These are phyloP conservation scores for Zaprionus vittiger DNA, from an alignment of 1,140 invertebrate species.

Conservation along the genomic window DNA sequence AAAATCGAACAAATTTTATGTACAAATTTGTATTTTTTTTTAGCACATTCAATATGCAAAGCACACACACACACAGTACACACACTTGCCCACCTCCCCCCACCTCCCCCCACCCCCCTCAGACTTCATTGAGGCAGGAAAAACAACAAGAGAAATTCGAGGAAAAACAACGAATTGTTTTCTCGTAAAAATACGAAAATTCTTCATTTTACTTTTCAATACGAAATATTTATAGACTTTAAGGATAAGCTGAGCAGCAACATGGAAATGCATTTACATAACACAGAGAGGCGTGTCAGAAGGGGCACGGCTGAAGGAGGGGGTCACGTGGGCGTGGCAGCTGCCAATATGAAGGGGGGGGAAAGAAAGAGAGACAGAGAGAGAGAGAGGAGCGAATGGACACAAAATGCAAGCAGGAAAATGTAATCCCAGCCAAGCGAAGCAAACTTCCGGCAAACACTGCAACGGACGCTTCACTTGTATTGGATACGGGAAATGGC, in stretches of 20 bases:
- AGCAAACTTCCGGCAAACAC: slow-evolving; percentile 81
- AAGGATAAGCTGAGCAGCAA: slow-evolving; percentile 74
- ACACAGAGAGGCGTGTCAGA: slow-evolving; percentile 27
- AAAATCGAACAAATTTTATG: slow-evolving; percentile 78
- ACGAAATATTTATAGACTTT: slow-evolving; percentile 79
- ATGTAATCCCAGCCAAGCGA: slow-evolving; percentile 82
- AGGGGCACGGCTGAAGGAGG: slow-evolving; percentile 2
- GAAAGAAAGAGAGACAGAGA: background rate
- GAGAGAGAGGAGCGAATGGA: slow-evolving; percentile 13
- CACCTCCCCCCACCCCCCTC: background rate
- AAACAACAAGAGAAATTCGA: background rate
- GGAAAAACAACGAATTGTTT: slow-evolving; percentile 58
- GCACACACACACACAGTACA: slow-evolving; percentile 40
- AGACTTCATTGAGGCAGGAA: background rate
- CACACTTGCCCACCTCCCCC: background rate
- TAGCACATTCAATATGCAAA: slow-evolving; percentile 75
- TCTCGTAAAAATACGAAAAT: slow-evolving; percentile 61
- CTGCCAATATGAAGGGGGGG: slow-evolving; percentile 9
- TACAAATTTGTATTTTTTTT: slow-evolving; percentile 80
- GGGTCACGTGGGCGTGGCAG: slow-evolving; percentile 26
- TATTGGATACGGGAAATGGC: slow-evolving; percentile 80
- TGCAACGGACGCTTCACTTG: slow-evolving; percentile 78
- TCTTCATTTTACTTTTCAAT: slow-evolving; percentile 73
- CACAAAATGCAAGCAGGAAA: slow-evolving; percentile 75
- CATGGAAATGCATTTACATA: slow-evolving; percentile 83